These are phyloP conservation scores for Siderastrea siderea DNA, from an alignment of 92 coral and sea anemone genomes.

Conservation along the genomic window DNA sequence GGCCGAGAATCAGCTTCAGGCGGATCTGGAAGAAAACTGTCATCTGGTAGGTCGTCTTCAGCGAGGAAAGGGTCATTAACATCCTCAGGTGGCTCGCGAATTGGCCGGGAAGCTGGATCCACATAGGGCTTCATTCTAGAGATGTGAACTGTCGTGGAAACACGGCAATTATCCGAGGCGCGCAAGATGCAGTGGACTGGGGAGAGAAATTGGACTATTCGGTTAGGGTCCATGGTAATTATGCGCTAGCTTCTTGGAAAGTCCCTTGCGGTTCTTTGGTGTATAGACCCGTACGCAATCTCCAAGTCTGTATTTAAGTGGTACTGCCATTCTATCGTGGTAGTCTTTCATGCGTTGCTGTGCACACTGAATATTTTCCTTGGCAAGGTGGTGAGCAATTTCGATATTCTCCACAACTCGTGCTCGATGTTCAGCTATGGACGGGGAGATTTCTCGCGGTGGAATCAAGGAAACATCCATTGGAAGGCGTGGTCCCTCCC, in stretches of 20 bases:
- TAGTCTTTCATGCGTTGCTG: slow-evolving; percentile 58
- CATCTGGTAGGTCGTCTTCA: too few species aligned
- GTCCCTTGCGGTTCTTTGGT: not conserved
- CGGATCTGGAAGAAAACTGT: too few species aligned
- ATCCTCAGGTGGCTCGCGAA: too few species aligned
- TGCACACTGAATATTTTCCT: slow-evolving; percentile 53
- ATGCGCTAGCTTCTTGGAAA: slow-evolving; percentile 2
- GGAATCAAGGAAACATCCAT: not conserved
- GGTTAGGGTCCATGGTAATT: not conserved
- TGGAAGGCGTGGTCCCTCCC: not conserved
- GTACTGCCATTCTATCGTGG: slow-evolving; percentile 20
- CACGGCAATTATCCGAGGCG: too few species aligned
- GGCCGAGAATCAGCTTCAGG: too few species aligned
- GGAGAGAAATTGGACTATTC: not conserved
- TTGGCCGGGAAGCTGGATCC: too few species aligned
- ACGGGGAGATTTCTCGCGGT: too few species aligned
- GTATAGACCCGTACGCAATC: slow-evolving; percentile 4
- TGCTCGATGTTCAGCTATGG: slow-evolving; percentile 10
- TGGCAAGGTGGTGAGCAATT: slow-evolving; percentile 48
- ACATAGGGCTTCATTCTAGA: too few species aligned
- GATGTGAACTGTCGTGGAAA: too few species aligned
- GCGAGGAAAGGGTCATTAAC: too few species aligned
- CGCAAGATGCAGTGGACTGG: not conserved
- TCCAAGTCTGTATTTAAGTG: slow-evolving; percentile 2
- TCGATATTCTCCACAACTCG: slow-evolving; percentile 56